Evolutionary conservation across 2,888 invertebrate species (phyloP), one percentile per base, ranked within the genome.

Genomic region (Dolichomitus sp.): DNA sequence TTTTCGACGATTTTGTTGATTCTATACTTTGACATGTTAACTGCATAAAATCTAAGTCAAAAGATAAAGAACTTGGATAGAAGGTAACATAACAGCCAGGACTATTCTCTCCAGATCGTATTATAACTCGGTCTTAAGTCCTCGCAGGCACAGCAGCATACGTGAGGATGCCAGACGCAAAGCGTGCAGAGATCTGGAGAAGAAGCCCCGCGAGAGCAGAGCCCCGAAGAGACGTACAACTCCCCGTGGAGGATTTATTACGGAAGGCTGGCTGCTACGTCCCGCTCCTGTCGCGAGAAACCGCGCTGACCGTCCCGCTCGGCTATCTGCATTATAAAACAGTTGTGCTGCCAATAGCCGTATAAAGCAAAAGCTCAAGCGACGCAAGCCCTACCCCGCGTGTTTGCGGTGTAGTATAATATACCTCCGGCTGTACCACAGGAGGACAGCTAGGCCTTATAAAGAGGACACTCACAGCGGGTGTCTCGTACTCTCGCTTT

Each of bases 281-380:
- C 88, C 88, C 86, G 84, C 85, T 87, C 80, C 89, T 88, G 88
- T 86, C 88, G 84, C 78, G 83, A 70, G 70, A 73, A 63, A 23
- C 65, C 42, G 42, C 65, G 65, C 23, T 23, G 42, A 61, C 61
- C 30, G 30, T 30, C 33, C 17, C n/a, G 54, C 83, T 72, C 80
- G 75, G 89, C 88, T 87, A 90, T 73, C 91, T 90, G 91, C 91
- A 92, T 92, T 92, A 92, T 91, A 92, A 93, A 92, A 90, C 91
- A 91, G 91, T 88, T 88, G 89, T 40, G 73, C 89, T 89, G 89
- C 88, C 87, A 86, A 85, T 87, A 87, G 84, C 88, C 88, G 86
- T 88, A 88, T 88, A 86, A 86, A 88, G 88, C 83, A 74, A 83
- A 84, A 87, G 82, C 84, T 83, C 81, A 7, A 79, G 23, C 74